These are phyloP conservation scores for Pristionchus fissidentatus DNA, from an alignment of 2,888 invertebrate species.

Conservation along the genomic window DNA sequence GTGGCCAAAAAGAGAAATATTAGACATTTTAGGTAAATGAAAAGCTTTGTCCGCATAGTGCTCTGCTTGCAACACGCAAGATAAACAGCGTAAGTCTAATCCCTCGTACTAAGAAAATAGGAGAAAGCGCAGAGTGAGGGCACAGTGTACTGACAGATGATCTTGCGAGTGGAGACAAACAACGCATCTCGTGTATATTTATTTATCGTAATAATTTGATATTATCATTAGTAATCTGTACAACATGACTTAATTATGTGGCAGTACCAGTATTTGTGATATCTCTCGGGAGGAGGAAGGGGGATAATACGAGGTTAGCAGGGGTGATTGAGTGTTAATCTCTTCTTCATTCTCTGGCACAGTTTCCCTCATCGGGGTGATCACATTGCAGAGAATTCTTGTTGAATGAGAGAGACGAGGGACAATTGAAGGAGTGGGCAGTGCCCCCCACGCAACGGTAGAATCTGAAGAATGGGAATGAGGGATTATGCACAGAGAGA, in stretches of 20 bases:
- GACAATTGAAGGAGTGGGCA: constrained; percentile 74
- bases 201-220: not conserved
- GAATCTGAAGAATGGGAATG: constrained; percentile 60
- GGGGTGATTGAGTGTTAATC: not conserved
- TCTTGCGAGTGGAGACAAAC: not conserved
- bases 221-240: not conserved
- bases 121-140: not conserved
- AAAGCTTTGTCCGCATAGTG: not conserved
- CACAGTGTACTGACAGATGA: not conserved
- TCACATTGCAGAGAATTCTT: constrained; percentile 67
- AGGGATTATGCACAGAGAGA: too few species aligned
- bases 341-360: constrained; percentile 51
- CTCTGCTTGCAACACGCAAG: not conserved
- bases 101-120: constrained; percentile 23
- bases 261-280: constrained; percentile 27
- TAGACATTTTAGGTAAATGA: not conserved
- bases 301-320: constrained; percentile 39
- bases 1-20: too few species aligned
- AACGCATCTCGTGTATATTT: not conserved
- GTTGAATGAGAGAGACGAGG: constrained; percentile 69
- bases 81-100: constrained; percentile 24
- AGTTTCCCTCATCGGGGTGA: constrained; percentile 68
- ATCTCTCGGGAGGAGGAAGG: too few species aligned
- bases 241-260: not conserved
- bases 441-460: constrained; percentile 70